phyloP scores from a whole-genome alignment of 1,140 invertebrate genomes.

The Matsumurasca onukii region DNA sequence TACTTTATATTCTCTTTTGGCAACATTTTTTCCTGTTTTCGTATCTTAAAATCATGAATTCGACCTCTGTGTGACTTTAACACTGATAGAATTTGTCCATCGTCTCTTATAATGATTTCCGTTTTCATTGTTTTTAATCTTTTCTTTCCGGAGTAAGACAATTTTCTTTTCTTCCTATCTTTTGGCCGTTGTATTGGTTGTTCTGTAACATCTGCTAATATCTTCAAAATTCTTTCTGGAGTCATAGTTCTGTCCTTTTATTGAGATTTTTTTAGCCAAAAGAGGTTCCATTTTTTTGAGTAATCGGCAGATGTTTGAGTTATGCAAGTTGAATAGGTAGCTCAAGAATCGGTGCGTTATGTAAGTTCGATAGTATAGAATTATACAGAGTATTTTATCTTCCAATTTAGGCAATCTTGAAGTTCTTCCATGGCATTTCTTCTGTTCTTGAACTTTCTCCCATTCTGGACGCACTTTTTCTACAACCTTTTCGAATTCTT shows the following conservation, averaged over 20 bases:
- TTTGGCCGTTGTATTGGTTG: slow-evolving; percentile 5
- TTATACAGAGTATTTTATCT: slow-evolving; percentile 6
- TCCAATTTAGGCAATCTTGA: slow-evolving; percentile 1
- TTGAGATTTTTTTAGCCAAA: slow-evolving; percentile 6
- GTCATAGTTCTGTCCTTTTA: slow-evolving; percentile 6
- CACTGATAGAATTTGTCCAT: slow-evolving; percentile 5
- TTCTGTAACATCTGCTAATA: slow-evolving; percentile 6
- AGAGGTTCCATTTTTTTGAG: slow-evolving; percentile 2
- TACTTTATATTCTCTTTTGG: slow-evolving; percentile 2
- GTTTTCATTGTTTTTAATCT: not conserved
- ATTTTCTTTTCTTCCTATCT: slow-evolving; percentile 6
- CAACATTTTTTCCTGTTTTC: slow-evolving; percentile 6
- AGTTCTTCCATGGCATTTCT: slow-evolving; percentile 1
- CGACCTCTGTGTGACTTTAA: slow-evolving; percentile 5
- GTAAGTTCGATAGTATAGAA: slow-evolving; percentile 6
- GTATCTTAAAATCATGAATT: slow-evolving; percentile 6
- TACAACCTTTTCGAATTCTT: slow-evolving; percentile 6
- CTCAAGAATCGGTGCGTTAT: slow-evolving; percentile 5
- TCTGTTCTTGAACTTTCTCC: slow-evolving; percentile 5
- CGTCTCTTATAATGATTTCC: slow-evolving; percentile 2
- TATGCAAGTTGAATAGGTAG: not conserved
- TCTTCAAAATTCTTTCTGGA: slow-evolving; percentile 2
- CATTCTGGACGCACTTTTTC: slow-evolving; percentile 5
- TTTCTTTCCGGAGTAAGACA: slow-evolving; percentile 5
- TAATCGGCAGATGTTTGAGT: slow-evolving; percentile 5